phyloP scores from a whole-genome alignment of 2,888 invertebrate species.

The Ariolimax columbianus region DNA sequence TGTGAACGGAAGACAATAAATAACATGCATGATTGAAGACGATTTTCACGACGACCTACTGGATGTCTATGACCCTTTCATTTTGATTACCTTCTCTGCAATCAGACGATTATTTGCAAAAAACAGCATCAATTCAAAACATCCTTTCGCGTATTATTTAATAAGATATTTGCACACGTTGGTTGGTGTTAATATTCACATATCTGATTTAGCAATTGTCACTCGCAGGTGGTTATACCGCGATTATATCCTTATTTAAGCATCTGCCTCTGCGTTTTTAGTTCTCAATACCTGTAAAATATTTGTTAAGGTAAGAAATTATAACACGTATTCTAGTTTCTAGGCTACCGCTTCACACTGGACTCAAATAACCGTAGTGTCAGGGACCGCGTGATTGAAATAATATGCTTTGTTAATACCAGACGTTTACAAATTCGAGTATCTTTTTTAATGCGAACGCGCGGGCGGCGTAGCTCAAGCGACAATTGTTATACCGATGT shows the following conservation, averaged over 20 bases:
- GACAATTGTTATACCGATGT: constrained; percentile 10
- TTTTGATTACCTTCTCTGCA: too few relatives aligned
- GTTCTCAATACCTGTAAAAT: not conserved
- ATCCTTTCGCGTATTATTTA: too few relatives aligned
- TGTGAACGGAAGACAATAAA: too few relatives aligned
- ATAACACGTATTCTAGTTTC: not conserved
- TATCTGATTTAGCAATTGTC: not conserved
- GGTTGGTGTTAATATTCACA: too few relatives aligned
- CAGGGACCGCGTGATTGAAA: not conserved
- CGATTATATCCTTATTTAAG: too few relatives aligned
- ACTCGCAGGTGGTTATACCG: not conserved
- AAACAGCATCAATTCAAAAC: too few relatives aligned
- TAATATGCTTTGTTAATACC: not conserved
- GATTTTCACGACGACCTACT: too few relatives aligned
- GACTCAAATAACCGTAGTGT: not conserved
- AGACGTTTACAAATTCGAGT: not conserved
- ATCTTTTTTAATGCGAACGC: not conserved
- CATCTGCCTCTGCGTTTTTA: not conserved
- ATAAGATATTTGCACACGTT: too few relatives aligned
- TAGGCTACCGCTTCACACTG: not conserved
- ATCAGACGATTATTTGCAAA: too few relatives aligned
- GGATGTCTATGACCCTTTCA: too few relatives aligned
- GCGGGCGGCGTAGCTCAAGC: not conserved
- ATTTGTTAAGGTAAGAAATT: not conserved
- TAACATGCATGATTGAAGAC: too few relatives aligned